phyloP scores from a whole-genome alignment of 2,888 invertebrate genomes.

The Chloromyia formosa region DNA sequence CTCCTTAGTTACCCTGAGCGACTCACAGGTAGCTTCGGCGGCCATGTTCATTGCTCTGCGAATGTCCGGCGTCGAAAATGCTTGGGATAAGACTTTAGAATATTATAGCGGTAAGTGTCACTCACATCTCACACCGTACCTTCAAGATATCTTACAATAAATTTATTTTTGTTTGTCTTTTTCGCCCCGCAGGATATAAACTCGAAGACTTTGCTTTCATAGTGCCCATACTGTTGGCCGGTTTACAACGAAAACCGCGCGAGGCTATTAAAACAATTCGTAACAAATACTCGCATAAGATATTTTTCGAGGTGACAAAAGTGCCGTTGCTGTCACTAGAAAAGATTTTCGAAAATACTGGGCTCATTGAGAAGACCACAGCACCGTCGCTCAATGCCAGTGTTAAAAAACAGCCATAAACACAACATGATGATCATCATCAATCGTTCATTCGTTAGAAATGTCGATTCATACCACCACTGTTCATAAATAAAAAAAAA shows the following conservation, averaged over 20 bases:
- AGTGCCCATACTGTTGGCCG: conserved; percentile 77
- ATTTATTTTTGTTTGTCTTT: background rate
- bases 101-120: conserved; percentile 76
- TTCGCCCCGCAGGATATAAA: conserved; percentile 71
- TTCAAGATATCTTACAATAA: background rate
- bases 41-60: conserved; percentile 85
- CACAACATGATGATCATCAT: too few relatives aligned
- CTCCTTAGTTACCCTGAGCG: conserved; percentile 76
- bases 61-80: conserved; percentile 75
- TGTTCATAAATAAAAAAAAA: background rate
- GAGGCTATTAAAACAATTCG: conserved; percentile 84
- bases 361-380: conserved; percentile 20
- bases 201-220: conserved; percentile 77
- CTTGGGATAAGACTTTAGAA: conserved; percentile 79
- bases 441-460: background rate
- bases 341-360: conserved; percentile 56
- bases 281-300: conserved; percentile 93
- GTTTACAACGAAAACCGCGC: conserved; percentile 80
- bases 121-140: too few relatives aligned
- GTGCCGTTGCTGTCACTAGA: conserved; percentile 68
- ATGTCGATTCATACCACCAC: background rate
- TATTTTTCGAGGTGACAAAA: conserved; percentile 93
- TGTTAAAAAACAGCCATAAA: too few relatives aligned
- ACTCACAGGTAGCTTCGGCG: conserved; percentile 91
- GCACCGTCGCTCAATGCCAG: background rate